Conservation (phyloP, 2,797 vertebrate genomes). For the Salarias fasciatus region DNA sequence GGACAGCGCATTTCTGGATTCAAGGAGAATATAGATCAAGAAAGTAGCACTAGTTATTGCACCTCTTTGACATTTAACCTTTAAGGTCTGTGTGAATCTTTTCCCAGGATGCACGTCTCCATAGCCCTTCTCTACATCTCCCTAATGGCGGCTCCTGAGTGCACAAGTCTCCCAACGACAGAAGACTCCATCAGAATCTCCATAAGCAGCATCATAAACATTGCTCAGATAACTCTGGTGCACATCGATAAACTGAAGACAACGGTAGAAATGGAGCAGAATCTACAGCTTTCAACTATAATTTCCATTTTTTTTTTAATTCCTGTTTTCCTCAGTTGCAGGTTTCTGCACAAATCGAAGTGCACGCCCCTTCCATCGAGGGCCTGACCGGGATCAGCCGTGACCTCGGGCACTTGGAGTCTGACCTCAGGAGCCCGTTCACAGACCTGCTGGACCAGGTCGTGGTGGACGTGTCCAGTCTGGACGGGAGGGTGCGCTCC, state of each 20-base stretch:
- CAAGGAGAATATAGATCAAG: no score
- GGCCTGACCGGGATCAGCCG: conserved; percentile 59
- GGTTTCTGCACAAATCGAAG: conserved; percentile 32
- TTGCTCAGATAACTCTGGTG: conserved; percentile 58
- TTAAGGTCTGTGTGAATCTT: background rate
- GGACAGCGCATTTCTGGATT: background rate
- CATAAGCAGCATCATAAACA: conserved; percentile 22
- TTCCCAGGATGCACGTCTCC: conserved; percentile 55
- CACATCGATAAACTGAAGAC: conserved; percentile 59
- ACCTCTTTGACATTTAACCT: no score
- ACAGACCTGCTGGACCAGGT: conserved; percentile 59
- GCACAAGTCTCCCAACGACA: conserved; percentile 21
- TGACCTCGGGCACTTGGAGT: conserved; percentile 54
- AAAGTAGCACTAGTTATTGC: no score
- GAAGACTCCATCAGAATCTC: conserved; percentile 12
- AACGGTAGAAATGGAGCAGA: conserved; percentile 48
- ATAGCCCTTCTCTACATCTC: conserved; percentile 37
- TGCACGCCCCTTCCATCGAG: conserved; percentile 44
- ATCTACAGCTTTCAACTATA: background rate
- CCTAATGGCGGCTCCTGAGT: conserved; percentile 27
- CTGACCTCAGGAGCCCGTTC: conserved; percentile 36
- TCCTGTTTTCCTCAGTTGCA: background rate
- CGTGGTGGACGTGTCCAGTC: conserved; percentile 62
- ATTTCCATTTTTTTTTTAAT: background rate
- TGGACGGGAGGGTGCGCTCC: conserved; percentile 50